phyloP scores from a whole-genome alignment of 2,113 vertebrate genomes.

The Ctenomys sociabilis region DNA sequence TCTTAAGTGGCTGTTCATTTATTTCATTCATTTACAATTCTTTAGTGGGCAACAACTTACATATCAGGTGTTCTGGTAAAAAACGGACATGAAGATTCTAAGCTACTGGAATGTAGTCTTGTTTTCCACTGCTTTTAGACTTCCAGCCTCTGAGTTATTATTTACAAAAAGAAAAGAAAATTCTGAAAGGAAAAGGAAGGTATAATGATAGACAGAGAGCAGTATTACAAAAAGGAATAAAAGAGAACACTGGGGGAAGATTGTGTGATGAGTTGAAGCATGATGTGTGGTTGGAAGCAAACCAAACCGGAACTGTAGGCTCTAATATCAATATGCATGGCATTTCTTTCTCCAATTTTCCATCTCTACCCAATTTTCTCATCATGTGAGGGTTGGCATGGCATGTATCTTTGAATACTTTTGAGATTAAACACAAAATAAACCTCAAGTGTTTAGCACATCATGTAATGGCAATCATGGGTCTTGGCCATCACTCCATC shows the following conservation, averaged over 20 bases:
- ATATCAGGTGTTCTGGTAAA: not conserved
- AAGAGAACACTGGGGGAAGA: fast-evolving
- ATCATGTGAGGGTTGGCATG: not conserved
- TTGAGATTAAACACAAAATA: not conserved
- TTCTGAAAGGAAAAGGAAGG: not conserved
- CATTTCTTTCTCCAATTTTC: not conserved
- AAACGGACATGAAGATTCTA: not conserved
- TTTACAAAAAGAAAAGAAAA: not conserved
- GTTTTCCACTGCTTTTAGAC: not conserved
- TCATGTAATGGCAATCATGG: not conserved
- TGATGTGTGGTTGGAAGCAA: not conserved
- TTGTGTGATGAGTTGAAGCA: not conserved
- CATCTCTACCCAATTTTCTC: not conserved
- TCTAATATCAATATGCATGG: not conserved
- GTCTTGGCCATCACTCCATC: not conserved
- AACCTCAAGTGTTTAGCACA: not conserved
- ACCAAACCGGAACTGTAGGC: not conserved
- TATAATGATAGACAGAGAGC: not conserved
- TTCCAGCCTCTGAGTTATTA: not conserved
- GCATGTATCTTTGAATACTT: not conserved
- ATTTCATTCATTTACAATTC: not conserved
- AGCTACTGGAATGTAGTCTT: not conserved
- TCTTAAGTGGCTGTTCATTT: not conserved
- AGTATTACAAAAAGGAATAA: not conserved
- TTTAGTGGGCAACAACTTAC: not conserved